phyloP scores from a whole-genome alignment of 2,888 invertebrate genomes.

The Drepana falcataria region DNA sequence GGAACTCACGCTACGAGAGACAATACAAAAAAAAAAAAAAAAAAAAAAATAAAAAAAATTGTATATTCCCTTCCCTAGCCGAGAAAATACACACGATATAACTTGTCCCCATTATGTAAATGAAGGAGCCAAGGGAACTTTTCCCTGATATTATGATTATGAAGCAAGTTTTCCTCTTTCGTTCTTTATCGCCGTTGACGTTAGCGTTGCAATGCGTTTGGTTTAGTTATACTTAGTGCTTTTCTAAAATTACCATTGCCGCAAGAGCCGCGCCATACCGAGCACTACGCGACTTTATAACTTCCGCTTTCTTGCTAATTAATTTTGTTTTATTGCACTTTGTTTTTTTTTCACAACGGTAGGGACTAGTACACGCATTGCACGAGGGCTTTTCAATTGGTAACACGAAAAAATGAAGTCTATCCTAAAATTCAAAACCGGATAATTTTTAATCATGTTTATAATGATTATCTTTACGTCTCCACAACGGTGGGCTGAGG shows the following conservation, averaged over 20 bases:
- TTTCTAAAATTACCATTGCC: conserved; percentile 34
- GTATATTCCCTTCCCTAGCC: conserved; percentile 6
- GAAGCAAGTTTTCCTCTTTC: conserved; percentile 15
- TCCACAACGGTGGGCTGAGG: too few relatives aligned
- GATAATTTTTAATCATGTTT: too few relatives aligned
- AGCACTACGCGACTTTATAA: conserved; percentile 30
- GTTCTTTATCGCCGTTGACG: neutral
- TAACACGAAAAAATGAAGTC: conserved; percentile 9
- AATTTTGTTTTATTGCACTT: conserved; percentile 25
- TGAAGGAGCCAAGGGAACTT: conserved; percentile 14
- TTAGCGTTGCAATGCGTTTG: conserved; percentile 4
- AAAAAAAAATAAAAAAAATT: neutral
- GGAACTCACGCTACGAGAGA: too few relatives aligned
- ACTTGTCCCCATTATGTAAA: conserved; percentile 20
- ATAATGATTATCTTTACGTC: too few relatives aligned
- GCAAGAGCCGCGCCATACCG: conserved; percentile 18
- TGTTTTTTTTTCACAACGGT: too few relatives aligned
- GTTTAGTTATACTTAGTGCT: conserved; percentile 20
- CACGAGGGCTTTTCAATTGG: neutral
- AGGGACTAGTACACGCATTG: too few relatives aligned
- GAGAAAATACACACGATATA: conserved; percentile 9
- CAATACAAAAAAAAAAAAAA: too few relatives aligned
- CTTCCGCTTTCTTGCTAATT: conserved; percentile 38
- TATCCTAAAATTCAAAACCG: too few relatives aligned
- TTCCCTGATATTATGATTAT: conserved; percentile 13